Base-by-base conservation (phyloP, 2,797 vertebrate species). In the Tapirus indicus region DNA sequence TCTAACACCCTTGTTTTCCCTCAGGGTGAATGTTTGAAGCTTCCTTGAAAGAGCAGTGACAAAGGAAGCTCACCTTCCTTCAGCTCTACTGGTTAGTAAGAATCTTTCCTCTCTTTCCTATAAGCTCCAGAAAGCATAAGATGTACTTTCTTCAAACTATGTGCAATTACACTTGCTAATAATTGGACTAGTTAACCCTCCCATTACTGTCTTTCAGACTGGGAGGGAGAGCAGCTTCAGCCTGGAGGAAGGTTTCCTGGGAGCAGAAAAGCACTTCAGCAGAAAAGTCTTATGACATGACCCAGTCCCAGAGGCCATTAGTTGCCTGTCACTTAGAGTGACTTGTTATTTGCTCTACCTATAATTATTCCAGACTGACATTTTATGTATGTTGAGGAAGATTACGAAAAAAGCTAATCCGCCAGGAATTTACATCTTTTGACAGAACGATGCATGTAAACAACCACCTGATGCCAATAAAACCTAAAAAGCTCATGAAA, bases 31-130 rank as follows among this genome's bases (percentile, higher is more conserved):
- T 75, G 7, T 86, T 89, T 96, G 77, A 93, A 75, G 79, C 60
- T 95, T 68, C 82, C n/a, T 72, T 97, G 91, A 96, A 94, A 83
- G 54, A 93, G 44, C 84, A 29, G 32, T 88, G 32, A 41, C 58
- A 78, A 60, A 82, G 62, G 41, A 93, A 91, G 17, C n/a, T 60
- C 38, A 38, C 16, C 49, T 62, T 62, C 7, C n/a, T 82, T 83
- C 23, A 54, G 25, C 4, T 68, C 21, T 83, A 23, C 13, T 58
- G 54, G 54, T 44, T 80, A 84, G 87, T 54, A 69, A 35, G 84
- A 87, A 89, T 18, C 25, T 47, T 88, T 88, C n/a, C 0, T 88
- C 25, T 97, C 29, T 91, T 80, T 85, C 17, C 21, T 58, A 12
- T 66, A 75, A 83, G 7, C 38, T 96, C 20, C 9, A 72, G 78